phyloP scores from a whole-genome alignment of 2,888 invertebrate genomes.

The Suillia variegata region DNA sequence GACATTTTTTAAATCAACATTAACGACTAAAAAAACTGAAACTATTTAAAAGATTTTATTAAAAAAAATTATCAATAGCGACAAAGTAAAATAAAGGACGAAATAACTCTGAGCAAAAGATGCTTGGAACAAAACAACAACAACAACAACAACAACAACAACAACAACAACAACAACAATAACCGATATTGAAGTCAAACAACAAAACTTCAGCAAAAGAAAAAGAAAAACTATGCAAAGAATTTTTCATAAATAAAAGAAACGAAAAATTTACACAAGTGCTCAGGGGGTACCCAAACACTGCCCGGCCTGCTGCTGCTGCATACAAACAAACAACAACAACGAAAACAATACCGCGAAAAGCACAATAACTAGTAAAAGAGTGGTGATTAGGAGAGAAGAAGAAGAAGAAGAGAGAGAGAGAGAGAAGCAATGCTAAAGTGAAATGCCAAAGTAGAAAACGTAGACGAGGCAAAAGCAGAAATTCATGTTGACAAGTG shows the following conservation, averaged over 20 bases:
- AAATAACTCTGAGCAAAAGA: no score
- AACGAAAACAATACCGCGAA: background rate
- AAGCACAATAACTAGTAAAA: no score
- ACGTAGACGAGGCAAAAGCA: slow-evolving; percentile 34
- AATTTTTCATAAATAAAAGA: slow-evolving; percentile 4
- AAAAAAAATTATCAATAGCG: no score
- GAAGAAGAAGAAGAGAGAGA: background rate
- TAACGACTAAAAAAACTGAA: no score
- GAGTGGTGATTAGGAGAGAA: no score
- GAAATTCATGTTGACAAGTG: slow-evolving; percentile 51
- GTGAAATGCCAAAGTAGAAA: background rate
- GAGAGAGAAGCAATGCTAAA: background rate
- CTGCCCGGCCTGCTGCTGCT: no score
- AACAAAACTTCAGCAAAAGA: no score
- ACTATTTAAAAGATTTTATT: no score
- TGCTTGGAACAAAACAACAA: background rate
- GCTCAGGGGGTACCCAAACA: background rate
- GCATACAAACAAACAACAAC: background rate
- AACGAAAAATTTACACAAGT: background rate
- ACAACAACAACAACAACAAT: background rate
- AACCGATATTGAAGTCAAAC: background rate
- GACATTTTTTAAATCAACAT: no score
- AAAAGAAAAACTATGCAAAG: background rate
- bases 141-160: background rate
- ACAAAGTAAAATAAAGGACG: background rate